Percentiles rank a stretch among this genome's conserved stretches.
These are phyloP conservation scores for Tragelaphus buxtoni DNA, from an alignment of 2,113 vertebrate genomes.

Conservation along the genomic window DNA sequence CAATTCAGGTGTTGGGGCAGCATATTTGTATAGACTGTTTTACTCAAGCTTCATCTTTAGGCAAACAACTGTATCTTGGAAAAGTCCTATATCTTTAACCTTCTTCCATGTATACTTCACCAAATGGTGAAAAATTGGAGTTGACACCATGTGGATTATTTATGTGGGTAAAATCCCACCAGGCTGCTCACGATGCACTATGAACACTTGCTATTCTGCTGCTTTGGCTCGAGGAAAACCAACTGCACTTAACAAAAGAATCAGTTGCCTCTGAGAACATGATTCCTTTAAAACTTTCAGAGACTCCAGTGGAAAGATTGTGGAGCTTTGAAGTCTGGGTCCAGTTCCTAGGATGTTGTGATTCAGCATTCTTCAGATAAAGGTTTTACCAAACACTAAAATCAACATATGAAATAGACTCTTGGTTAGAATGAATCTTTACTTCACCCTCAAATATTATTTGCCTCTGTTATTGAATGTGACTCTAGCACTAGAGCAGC, in stretches of 20 bases:
- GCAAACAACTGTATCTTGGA: not conserved
- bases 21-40: not conserved
- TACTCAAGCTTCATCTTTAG: not conserved
- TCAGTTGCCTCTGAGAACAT: not conserved
- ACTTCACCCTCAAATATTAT: not conserved
- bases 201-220: not conserved
- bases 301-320: not conserved
- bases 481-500: not conserved
- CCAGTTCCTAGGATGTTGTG: not conserved
- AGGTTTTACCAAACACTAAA: not conserved
- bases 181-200: not conserved
- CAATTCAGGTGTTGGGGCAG: rapidly evolving
- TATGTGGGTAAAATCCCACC: constrained; percentile 13
- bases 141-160: constrained; percentile 65
- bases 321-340: not conserved
- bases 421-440: not conserved
- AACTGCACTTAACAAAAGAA: not conserved
- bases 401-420: not conserved
- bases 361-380: not conserved
- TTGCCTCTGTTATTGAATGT: not conserved
- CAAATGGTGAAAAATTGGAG: constrained; percentile 45
- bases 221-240: constrained; percentile 11
- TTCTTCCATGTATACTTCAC: constrained; percentile 18
- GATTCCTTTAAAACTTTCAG: not conserved
- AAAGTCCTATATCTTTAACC: not conserved